Conservation (phyloP, 2,888 invertebrate species). For the Drosophila histrio region DNA sequence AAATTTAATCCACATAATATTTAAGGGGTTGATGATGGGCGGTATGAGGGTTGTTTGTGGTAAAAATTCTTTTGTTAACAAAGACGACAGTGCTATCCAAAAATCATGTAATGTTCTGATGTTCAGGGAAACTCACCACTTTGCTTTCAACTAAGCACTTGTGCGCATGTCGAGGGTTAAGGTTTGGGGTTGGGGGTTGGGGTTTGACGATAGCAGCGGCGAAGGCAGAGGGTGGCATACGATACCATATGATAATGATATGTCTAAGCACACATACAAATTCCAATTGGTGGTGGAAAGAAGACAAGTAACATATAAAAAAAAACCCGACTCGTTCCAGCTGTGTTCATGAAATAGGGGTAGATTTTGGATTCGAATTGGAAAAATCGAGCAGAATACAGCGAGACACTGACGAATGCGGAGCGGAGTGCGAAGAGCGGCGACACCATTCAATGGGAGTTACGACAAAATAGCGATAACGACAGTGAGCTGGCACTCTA, state of each 20-base stretch:
- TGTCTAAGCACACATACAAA: slow-evolving; percentile 37
- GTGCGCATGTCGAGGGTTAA: slow-evolving; percentile 54
- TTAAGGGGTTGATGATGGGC: slow-evolving; percentile 13
- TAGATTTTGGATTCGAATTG: slow-evolving; percentile 72
- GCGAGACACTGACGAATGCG: slow-evolving; percentile 49
- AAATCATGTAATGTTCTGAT: slow-evolving; percentile 10
- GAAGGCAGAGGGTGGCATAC: slow-evolving; percentile 50
- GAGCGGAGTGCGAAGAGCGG: slow-evolving; percentile 29
- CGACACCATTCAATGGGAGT: slow-evolving; percentile 16
- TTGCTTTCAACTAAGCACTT: slow-evolving; percentile 37
- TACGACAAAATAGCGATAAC: slow-evolving; percentile 25
- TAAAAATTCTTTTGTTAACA: not conserved
- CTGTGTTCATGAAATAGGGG: slow-evolving; percentile 65
- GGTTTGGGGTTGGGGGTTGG: slow-evolving; percentile 13
- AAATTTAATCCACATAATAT: not conserved
- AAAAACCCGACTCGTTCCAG: slow-evolving; percentile 43
- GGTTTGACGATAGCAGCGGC: slow-evolving; percentile 13
- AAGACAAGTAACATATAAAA: slow-evolving; percentile 7
- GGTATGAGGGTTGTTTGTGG: slow-evolving; percentile 17
- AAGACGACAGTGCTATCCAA: not conserved
- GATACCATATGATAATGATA: slow-evolving; percentile 75
- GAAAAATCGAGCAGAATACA: slow-evolving; percentile 56
- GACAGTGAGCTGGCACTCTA: slow-evolving; percentile 11
- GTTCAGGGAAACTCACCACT: slow-evolving; percentile 49
- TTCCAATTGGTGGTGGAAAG: slow-evolving; percentile 75